Conservation (phyloP, 2,113 vertebrate genomes). For the Psilopsiagon aymara region DNA sequence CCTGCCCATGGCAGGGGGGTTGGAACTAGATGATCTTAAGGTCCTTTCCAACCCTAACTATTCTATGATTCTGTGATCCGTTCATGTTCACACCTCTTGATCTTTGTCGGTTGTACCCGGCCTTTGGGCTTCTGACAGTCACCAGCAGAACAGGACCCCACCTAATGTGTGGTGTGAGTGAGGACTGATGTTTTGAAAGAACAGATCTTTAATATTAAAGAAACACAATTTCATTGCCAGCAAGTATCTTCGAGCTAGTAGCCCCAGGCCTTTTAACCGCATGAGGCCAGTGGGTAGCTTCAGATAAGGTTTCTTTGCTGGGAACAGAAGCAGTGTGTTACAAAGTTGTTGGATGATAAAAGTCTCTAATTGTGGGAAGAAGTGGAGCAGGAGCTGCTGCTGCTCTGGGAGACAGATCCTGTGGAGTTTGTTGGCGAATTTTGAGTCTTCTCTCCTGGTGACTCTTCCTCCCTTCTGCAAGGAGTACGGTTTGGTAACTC, state of each 20-base stretch:
- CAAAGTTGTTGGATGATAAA: neutral
- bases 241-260: neutral
- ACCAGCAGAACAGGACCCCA: neutral
- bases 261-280: fast-evolving
- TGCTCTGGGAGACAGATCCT: neutral
- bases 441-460: neutral
- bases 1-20: no score
- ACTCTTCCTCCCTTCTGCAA: neutral
- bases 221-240: neutral
- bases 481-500: neutral
- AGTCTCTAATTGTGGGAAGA: neutral
- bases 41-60: no score
- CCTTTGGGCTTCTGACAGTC: neutral
- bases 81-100: fast-evolving
- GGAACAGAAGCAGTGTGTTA: neutral
- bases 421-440: fast-evolving
- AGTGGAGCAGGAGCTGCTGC: fast-evolving
- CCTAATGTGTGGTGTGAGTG: fast-evolving
- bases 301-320: neutral
- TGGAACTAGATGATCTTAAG: no score
- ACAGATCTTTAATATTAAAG: neutral
- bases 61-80: no score
- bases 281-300: neutral
- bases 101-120: no score
- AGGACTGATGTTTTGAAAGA: neutral